Conservation (phyloP, 2,888 invertebrate species). For the Drosophila buzzatii region DNA sequence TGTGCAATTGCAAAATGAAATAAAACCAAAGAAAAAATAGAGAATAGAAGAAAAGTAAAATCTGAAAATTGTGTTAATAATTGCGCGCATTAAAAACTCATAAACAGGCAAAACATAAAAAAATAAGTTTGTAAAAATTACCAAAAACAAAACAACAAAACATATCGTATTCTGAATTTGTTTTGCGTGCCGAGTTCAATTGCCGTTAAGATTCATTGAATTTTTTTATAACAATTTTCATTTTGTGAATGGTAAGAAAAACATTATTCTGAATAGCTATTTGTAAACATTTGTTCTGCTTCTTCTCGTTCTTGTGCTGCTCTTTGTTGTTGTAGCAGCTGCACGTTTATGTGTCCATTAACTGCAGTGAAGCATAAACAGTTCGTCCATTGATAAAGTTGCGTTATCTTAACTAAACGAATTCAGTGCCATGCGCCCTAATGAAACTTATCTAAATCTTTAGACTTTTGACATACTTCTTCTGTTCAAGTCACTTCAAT, state of each 20-base stretch:
- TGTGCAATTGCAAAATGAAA: conserved; percentile 29
- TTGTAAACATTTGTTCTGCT: conserved; percentile 26
- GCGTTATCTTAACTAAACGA: conserved; percentile 46
- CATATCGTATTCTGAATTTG: conserved; percentile 41
- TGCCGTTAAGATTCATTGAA: conserved; percentile 21
- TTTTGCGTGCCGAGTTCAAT: conserved; percentile 40
- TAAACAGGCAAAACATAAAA: conserved; percentile 35
- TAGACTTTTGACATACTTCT: conserved; percentile 6
- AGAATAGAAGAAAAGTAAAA: background rate
- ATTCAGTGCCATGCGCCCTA: conserved; percentile 19
- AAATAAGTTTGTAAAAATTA: conserved; percentile 21
- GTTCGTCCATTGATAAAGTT: conserved; percentile 26
- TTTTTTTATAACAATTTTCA: background rate
- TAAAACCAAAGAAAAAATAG: conserved; percentile 6
- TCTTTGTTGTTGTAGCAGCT: conserved; percentile 11
- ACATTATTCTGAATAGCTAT: conserved; percentile 3
- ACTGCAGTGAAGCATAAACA: conserved; percentile 6
- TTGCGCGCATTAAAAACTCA: conserved; percentile 50
- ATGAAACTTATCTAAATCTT: conserved; percentile 57
- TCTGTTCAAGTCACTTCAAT: conserved; percentile 5
- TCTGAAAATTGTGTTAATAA: conserved; percentile 41
- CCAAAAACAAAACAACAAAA: conserved; percentile 30
- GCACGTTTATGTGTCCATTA: background rate
- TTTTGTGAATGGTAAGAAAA: conserved; percentile 46
- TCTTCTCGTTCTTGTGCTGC: background rate